Conservation (phyloP, 2,113 vertebrate species). For the Rhinolophus ferrumequinum region DNA sequence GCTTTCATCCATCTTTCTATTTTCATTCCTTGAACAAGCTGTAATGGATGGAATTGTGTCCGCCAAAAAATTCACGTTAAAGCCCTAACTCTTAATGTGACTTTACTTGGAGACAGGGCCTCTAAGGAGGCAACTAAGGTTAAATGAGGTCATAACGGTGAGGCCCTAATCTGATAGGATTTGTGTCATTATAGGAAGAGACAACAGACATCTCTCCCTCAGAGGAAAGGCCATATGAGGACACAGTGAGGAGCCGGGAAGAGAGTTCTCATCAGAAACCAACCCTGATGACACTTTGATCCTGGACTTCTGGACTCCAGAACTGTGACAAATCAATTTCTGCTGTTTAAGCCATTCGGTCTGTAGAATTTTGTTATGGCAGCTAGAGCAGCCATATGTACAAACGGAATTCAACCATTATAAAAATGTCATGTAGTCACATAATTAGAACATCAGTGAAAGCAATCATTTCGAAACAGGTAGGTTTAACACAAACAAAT, state of each 20-base stretch:
- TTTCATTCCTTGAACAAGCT: background rate
- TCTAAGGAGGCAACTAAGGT: background rate
- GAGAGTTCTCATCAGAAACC: background rate
- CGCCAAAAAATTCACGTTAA: background rate
- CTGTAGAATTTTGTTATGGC: background rate
- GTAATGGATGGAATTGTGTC: background rate
- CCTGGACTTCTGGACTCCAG: background rate
- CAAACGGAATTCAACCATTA: conserved; percentile 29
- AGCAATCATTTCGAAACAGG: conserved; percentile 31
- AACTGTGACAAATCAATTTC: background rate
- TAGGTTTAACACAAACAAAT: background rate
- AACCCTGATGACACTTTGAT: background rate
- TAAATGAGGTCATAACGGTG: background rate
- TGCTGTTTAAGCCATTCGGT: background rate
- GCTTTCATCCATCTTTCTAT: background rate
- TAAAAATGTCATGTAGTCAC: background rate
- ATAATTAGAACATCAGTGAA: conserved; percentile 11
- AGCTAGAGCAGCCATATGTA: background rate
- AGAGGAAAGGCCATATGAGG: background rate
- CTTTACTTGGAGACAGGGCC: background rate
- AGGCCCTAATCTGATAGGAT: background rate
- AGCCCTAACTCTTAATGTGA: background rate
- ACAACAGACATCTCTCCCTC: background rate
- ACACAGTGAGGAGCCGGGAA: background rate
- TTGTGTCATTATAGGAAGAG: background rate